Percentiles rank a stretch among this genome's conserved stretches.
Conservation (phyloP, 2,113 vertebrate genomes). For the Campylomormyrus numenius region DNA sequence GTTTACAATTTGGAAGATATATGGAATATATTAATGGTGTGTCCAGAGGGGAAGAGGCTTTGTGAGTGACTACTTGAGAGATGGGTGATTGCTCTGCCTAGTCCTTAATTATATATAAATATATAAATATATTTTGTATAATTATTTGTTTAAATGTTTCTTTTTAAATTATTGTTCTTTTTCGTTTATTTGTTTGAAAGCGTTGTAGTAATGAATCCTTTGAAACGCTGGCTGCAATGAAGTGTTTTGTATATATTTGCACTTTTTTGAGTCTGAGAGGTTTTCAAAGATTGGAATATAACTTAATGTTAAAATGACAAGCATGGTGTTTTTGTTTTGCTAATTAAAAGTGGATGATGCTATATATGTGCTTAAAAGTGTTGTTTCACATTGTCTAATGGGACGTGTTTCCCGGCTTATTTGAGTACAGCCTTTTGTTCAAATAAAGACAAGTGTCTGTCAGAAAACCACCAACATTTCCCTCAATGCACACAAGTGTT, state of each 20-base stretch:
- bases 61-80: conserved; percentile 42
- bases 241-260: conserved; percentile 57
- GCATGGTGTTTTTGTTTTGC: conserved; percentile 50
- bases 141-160: conserved; percentile 48
- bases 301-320: conserved; percentile 44
- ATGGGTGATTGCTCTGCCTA: conserved; percentile 45
- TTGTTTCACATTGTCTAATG: conserved; percentile 37
- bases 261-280: conserved; percentile 45
- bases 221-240: conserved; percentile 47
- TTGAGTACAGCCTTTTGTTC: conserved; percentile 42
- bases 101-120: conserved; percentile 53
- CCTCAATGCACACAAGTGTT: background rate
- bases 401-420: conserved; percentile 38
- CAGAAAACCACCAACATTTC: conserved; percentile 21
- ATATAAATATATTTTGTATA: conserved; percentile 57
- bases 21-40: conserved; percentile 49
- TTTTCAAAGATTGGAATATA: conserved; percentile 45
- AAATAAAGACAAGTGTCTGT: conserved; percentile 47
- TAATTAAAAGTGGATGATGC: conserved; percentile 53
- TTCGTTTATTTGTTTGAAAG: conserved; percentile 32
- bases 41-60: conserved; percentile 41
- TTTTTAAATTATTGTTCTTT: conserved; percentile 41
- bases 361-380: conserved; percentile 48
- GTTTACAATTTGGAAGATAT: conserved; percentile 53
- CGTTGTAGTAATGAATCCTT: conserved; percentile 38